Evolutionary conservation across 1,140 invertebrate species (phyloP), one percentile per base, ranked within the genome.

Genomic region (Catajapyx aquilonaris): DNA sequence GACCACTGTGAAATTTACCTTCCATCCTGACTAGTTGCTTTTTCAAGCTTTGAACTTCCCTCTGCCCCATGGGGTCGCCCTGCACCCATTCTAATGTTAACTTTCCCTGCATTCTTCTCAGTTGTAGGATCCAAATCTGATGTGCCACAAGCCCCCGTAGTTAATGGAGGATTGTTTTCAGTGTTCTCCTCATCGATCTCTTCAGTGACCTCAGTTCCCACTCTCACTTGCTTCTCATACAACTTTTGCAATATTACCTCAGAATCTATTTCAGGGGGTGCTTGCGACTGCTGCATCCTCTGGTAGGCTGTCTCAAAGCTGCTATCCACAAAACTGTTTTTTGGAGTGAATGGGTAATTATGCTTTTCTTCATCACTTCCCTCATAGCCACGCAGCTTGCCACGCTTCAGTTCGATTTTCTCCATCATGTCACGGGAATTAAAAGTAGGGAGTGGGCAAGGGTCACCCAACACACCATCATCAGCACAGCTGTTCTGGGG

Each of bases 361-460:
- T 41, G 30, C 19, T 46, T 39, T 25, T 47, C 43, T 37, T 44
- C 40, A 23, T 20, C n/a, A 9, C 13, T 13, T 23, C 37, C 39
- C 16, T 52, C 52, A 41, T 46, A 52, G 3, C 48, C 51, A n/a
- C 44, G 30, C 11, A 53, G 35, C 30, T 51, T 46, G 15, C 43
- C 42, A 20, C 51, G 22, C 25, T 52, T 52, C 9, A 42, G 36
- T 39, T 52, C 52, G 13, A 53, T 53, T 37, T 52, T 52, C 31
- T 53, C 51, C 34, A 53, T 47, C 51, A 53, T 51, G 20, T 53
- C 52, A 17, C 52, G 36, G n/a, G 50, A 49, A 37, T 53, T 52
- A 38, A 53, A 53, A n/a, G 48, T 50, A 15, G 52, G 51, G 7
- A 53, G 39, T 39, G 46, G 43, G 35, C 46, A 43, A 30, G 39